Evolutionary conservation across 2,113 vertebrate species (phyloP), one percentile per base, ranked within the genome.

Genomic region (Cololabis saira): DNA sequence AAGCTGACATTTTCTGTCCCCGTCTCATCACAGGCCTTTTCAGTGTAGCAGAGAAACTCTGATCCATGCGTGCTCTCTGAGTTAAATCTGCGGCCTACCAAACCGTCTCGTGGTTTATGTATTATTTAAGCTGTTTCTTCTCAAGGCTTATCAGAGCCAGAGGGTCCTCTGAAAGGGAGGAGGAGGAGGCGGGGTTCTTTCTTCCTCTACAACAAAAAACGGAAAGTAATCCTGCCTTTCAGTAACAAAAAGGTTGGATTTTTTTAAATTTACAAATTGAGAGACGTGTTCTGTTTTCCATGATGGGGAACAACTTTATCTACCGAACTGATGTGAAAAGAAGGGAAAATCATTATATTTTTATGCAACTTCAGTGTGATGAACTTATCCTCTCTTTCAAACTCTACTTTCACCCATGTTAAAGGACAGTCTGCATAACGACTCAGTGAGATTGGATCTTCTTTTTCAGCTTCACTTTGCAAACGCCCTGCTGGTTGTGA

Each of bases 91-190:
- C 59, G 58, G 61, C 52, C 33, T 8, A 69, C 52, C 55, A 48
- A 40, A 51, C 71, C 59, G 42, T 17, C 43, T 9, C 33, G 16
- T 3, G 18, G 27, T 57, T 61, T 44, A 67, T 72, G 49, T 82
- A 78, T 86, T 76, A 78, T 82, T 88, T 69, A 76, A 78, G 63
- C 18, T 12, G 43, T 64, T 45, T 59, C 44, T 52, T 61, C 69
- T 73, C 1, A 6, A 64, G 58, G 73, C 67, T 72, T 66, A 69
- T 67, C 65, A 74, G 48, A 76, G 52, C 30, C n/a, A 5, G 30
- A 53, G 37, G 71, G 60, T 71, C 66, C 48, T 80, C 40, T 61
- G 58, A 73, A 60, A 62, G 37, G 30, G 15, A 56, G 55, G 61
- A 66, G 61, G 66, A 42, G 30, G 15, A 56, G 55, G 61, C 66